Conservation (phyloP, 2,888 invertebrate species). For the Argyresthia goedartella region DNA sequence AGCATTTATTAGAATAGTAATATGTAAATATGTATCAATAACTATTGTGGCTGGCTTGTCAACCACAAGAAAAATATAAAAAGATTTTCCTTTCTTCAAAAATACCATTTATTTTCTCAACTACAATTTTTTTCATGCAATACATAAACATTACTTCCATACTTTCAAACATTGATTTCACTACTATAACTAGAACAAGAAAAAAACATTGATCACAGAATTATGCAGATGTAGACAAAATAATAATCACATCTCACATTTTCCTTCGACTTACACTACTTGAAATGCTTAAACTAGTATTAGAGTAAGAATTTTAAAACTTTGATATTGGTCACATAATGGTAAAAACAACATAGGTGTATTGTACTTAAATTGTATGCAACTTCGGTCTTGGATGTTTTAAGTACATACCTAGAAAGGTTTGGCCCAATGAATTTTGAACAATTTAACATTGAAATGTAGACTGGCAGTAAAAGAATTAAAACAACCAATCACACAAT, state of each 20-base stretch:
- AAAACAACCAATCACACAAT: constrained; percentile 21
- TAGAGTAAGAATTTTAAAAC: constrained; percentile 45
- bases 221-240: constrained; percentile 53
- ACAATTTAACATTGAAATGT: constrained; percentile 31
- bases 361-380: constrained; percentile 42
- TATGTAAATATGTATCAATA: background rate
- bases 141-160: constrained; percentile 54
- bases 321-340: constrained; percentile 60
- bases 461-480: constrained; percentile 40
- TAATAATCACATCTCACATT: constrained; percentile 30
- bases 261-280: constrained; percentile 54
- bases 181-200: constrained; percentile 35
- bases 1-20: background rate
- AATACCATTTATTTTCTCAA: constrained; percentile 66
- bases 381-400: constrained; percentile 51
- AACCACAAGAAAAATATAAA: background rate
- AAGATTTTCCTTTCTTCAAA: constrained; percentile 27
- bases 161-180: constrained; percentile 35
- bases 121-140: constrained; percentile 61
- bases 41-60: background rate
- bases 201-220: constrained; percentile 61
- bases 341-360: constrained; percentile 51
- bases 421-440: constrained; percentile 2
- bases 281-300: constrained; percentile 52
- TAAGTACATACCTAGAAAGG: constrained; percentile 16